Evolutionary conservation across 2,113 vertebrate species (phyloP).

Genomic region (Miniopterus natalensis): DNA sequence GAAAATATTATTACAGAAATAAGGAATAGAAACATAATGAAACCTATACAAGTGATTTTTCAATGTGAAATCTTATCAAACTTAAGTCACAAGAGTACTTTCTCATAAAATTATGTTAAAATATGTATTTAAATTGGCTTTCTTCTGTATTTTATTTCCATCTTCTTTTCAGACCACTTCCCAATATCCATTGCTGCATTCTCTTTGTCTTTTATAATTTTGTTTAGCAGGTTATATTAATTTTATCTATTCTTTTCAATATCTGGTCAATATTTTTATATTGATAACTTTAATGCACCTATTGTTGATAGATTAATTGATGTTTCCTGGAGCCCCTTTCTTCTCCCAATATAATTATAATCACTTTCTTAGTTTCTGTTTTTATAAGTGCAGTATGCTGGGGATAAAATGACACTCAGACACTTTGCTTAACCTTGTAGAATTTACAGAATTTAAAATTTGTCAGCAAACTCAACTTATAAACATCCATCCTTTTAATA

Average conservation of each 20-base stretch:
- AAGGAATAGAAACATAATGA: neutral
- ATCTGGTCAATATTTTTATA: neutral
- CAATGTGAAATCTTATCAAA: neutral
- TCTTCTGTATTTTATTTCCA: neutral
- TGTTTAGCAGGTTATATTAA: neutral
- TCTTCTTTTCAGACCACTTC: neutral
- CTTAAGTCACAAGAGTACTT: neutral
- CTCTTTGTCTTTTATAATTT: neutral
- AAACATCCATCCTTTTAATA: neutral
- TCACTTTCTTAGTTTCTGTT: neutral
- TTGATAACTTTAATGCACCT: neutral
- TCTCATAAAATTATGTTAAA: neutral
- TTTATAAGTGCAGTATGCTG: neutral
- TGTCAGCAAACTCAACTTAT: neutral
- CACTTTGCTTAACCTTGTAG: neutral
- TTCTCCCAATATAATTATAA: neutral
- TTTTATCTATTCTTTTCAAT: neutral
- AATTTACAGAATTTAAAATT: neutral
- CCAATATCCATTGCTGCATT: neutral
- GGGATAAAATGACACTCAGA: neutral
- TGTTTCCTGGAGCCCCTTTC: neutral
- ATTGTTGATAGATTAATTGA: neutral
- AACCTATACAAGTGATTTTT: neutral
- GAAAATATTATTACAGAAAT: constrained; percentile 52
- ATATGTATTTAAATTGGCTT: neutral